A percentile compares a stretch with the other conserved stretches of the same genome.
Evolutionary conservation across 2,888 invertebrate species (phyloP).

Genomic region (Lobophora halterata): DNA sequence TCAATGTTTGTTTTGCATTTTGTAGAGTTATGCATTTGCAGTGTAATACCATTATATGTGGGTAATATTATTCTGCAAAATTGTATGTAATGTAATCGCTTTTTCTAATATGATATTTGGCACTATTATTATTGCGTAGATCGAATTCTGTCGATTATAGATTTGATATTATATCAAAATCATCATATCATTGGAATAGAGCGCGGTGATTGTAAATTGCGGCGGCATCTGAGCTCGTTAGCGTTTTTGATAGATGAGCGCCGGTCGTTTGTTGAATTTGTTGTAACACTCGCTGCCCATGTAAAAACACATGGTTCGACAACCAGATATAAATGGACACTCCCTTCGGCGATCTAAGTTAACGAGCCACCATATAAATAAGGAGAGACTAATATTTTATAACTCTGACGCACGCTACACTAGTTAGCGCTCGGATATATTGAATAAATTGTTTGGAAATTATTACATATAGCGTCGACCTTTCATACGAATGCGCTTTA

Average conservation of each 20-base stretch:
- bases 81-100: too few species aligned
- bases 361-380: constrained; percentile 78
- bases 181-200: constrained; percentile 66
- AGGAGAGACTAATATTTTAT: constrained; percentile 68
- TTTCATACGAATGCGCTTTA: constrained; percentile 13
- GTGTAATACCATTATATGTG: too few species aligned
- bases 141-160: constrained; percentile 19
- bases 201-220: constrained; percentile 69
- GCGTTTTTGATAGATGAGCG: constrained; percentile 79
- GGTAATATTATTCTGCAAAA: too few species aligned
- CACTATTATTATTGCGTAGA: constrained; percentile 21
- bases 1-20: too few species aligned
- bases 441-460: constrained; percentile 41
- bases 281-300: constrained; percentile 67
- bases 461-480: constrained; percentile 30
- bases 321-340: constrained; percentile 74
- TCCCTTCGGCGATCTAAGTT: constrained; percentile 76
- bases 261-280: constrained; percentile 76
- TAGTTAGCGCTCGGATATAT: constrained; percentile 40
- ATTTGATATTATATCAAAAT: constrained; percentile 57
- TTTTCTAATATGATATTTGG: too few species aligned
- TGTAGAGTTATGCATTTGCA: too few species aligned
- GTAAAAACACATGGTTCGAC: constrained; percentile 77
- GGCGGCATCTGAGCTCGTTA: constrained; percentile 76
- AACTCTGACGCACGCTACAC: constrained; percentile 52